Conservation (phyloP, 2,797 vertebrate species). For the Macrochelys suwanniensis region DNA sequence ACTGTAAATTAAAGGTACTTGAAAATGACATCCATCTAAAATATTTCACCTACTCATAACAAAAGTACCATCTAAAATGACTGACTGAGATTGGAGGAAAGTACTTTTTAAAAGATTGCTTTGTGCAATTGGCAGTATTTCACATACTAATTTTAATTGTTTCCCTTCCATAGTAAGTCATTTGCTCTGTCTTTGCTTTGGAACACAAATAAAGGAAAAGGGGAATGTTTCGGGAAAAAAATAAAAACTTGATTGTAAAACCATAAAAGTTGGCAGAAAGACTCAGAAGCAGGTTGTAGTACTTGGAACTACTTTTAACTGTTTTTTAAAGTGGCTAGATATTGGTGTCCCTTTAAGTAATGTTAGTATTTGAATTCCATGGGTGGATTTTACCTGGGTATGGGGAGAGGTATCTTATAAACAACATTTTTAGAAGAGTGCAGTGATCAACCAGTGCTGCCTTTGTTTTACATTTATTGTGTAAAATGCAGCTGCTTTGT, state of each 20-base stretch:
- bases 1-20: background rate
- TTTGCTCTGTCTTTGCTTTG: background rate
- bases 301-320: background rate
- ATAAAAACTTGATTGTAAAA: background rate
- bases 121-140: background rate
- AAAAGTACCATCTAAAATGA: background rate
- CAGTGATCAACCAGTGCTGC: background rate
- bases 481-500: fast-evolving
- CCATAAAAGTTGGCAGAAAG: background rate
- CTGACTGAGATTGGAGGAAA: background rate
- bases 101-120: background rate
- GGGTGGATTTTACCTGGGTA: background rate
- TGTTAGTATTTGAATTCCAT: background rate
- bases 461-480: background rate
- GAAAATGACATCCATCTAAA: background rate
- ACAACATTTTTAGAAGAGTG: background rate
- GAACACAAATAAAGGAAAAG: background rate
- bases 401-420: background rate
- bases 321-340: background rate
- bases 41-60: background rate
- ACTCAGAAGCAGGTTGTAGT: background rate
- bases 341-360: background rate
- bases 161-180: background rate
- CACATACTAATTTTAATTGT: background rate
- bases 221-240: background rate